Base-by-base conservation (phyloP, 2,113 vertebrate species). In the Tetrao urogallus region DNA sequence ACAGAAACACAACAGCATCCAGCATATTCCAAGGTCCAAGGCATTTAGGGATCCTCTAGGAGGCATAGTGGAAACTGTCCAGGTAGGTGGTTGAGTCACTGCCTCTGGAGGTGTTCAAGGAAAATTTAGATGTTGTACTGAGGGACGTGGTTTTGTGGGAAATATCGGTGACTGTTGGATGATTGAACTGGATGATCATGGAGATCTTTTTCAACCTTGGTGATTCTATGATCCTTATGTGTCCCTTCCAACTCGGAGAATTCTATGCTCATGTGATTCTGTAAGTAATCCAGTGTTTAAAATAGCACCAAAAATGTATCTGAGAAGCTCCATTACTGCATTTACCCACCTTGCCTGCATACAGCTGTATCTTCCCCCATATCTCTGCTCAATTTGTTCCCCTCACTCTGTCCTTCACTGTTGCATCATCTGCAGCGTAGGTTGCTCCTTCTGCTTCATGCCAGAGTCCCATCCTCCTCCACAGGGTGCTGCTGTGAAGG, bases 401-500 rank as follows among this genome's bases (percentile, higher is more conserved):
- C 30, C 89, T 85, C 28, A 34, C 5, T 50, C 27, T 27, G 27
- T 63, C 20, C 54, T 83, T 70, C 64, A 75, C 34, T 34, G 13
- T 48, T 74, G 4, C 22, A 89, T 13, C 38, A n/a, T 0, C 1
- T 56, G 6, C 30, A 40, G 7, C 10, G 16, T 56, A 20, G 8
- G 15, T 25, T 85, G n/a, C 5, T 82, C 18, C n/a, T 94, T 38
- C 54, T 58, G 32, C 43, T 64, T 88, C 25, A 28, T 40, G 34
- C 47, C 19, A 54, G 13, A 5, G 4, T 67, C 8, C 8, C 25
- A 52, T 47, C 58, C 28, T 60, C 32, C 72, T 61, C 47, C 8
- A 1, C 6, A 82, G 1, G 0, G 4, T 28, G 15, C 13, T 0
- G 0, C 30, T 61, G 16, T 0, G 13, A 71, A 63, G 34, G 27